Percentiles rank a stretch among this genome's conserved stretches.
phyloP scores from a whole-genome alignment of 2,113 vertebrate species.

The Cryptomyrus ogoouensis region DNA sequence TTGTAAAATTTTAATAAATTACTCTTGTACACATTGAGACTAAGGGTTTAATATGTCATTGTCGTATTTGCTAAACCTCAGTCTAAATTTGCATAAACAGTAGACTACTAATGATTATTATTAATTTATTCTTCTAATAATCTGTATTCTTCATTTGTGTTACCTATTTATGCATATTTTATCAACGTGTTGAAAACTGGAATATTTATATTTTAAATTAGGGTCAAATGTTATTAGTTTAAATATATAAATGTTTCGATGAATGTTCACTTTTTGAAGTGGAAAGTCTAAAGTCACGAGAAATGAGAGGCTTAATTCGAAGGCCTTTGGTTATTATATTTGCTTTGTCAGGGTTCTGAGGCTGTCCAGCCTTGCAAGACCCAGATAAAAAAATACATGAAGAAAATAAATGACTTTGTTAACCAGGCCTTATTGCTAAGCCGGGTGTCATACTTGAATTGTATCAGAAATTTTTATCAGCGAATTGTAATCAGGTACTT shows the following conservation, averaged over 20 bases:
- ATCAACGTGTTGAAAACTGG: not conserved
- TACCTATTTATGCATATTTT: not conserved
- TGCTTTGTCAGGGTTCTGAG: slow-evolving; percentile 86
- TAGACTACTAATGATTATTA: slow-evolving; percentile 6
- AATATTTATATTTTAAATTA: not conserved
- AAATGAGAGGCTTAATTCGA: slow-evolving; percentile 14
- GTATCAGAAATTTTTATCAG: slow-evolving; percentile 75
- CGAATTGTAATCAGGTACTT: slow-evolving; percentile 99
- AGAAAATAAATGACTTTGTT: slow-evolving; percentile 98
- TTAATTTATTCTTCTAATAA: not conserved
- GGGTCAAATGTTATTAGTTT: not conserved
- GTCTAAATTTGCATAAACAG: slow-evolving; percentile 42
- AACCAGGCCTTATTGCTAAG: slow-evolving; percentile 91
- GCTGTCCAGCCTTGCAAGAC: slow-evolving; percentile 76
- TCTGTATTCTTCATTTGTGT: not conserved
- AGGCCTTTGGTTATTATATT: slow-evolving; percentile 54
- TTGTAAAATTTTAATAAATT: slow-evolving; percentile 54
- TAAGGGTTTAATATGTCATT: slow-evolving; percentile 56
- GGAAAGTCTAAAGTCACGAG: slow-evolving; percentile 14
- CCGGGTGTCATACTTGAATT: slow-evolving; percentile 79
- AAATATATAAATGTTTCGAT: slow-evolving; percentile 20
- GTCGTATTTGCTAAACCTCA: slow-evolving; percentile 48
- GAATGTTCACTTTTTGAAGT: slow-evolving; percentile 28
- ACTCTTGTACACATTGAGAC: slow-evolving; percentile 47
- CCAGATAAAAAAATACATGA: slow-evolving; percentile 78